phyloP scores from a whole-genome alignment of 2,113 vertebrate species.

The Thermophis baileyi region DNA sequence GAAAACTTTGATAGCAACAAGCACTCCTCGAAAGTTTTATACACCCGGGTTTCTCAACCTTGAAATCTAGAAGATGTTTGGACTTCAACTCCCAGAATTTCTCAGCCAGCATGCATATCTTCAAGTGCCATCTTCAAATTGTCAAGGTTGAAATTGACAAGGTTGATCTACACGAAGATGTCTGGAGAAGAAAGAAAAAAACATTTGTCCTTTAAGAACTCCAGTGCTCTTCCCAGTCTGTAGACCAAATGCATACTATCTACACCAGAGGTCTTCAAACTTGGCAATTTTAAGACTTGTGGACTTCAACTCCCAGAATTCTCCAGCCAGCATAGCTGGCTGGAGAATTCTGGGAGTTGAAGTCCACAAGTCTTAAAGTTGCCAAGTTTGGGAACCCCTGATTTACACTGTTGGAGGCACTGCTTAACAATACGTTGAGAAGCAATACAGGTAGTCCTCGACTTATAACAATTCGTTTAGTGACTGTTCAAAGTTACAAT shows the following conservation, averaged over 20 bases:
- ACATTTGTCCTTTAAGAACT: neutral
- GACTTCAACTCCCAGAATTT: neutral
- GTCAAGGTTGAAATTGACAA: neutral
- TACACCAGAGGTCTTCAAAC: too few species aligned
- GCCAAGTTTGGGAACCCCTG: too few species aligned
- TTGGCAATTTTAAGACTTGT: too few species aligned
- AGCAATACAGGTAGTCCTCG: neutral
- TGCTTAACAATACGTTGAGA: neutral
- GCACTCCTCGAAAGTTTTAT: neutral
- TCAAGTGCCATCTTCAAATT: neutral
- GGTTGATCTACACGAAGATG: neutral
- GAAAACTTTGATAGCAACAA: neutral
- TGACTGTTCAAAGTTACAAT: too few species aligned
- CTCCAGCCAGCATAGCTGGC: too few species aligned
- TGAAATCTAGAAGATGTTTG: neutral
- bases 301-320: too few species aligned
- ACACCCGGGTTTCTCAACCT: neutral
- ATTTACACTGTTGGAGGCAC: neutral
- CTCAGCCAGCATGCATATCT: neutral
- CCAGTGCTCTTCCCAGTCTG: neutral
- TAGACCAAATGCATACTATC: neutral
- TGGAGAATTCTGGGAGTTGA: too few species aligned
- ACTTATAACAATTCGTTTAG: neutral
- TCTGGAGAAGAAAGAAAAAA: too few species aligned
- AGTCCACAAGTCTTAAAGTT: too few species aligned